phyloP scores from a whole-genome alignment of 2,888 invertebrate genomes.

The Exocentrus adspersus region DNA sequence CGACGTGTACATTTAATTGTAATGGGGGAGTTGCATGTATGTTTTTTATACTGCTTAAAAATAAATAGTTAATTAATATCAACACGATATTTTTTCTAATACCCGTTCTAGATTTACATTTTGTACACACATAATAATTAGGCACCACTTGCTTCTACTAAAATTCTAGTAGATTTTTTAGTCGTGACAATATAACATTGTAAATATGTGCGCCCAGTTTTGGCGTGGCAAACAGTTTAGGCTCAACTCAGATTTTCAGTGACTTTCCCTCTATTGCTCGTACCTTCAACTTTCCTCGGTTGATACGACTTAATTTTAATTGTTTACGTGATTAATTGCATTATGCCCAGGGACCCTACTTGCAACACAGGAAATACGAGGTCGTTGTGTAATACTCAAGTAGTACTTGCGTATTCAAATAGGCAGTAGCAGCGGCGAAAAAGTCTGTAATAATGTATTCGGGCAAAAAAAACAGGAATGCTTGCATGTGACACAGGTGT shows the following conservation, averaged over 20 bases:
- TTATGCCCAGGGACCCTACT: neutral
- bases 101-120: no score
- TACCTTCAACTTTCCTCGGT: neutral
- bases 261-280: neutral
- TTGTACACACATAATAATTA: no score
- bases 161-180: no score
- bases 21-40: no score
- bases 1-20: no score
- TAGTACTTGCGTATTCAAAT: neutral
- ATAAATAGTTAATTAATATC: no score
- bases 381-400: neutral
- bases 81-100: no score
- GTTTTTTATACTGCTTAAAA: no score
- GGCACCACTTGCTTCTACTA: no score
- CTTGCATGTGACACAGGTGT: slow-evolving; percentile 4
- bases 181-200: no score
- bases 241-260: neutral
- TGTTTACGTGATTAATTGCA: neutral
- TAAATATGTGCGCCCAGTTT: no score
- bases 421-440: neutral
- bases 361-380: neutral
- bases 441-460: slow-evolving; percentile 6
- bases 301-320: neutral
- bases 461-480: slow-evolving; percentile 4
- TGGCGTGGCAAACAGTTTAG: no score